Base-by-base conservation (phyloP, 2,888 invertebrate genomes). In the Marasmarcha lunaedactyla region DNA sequence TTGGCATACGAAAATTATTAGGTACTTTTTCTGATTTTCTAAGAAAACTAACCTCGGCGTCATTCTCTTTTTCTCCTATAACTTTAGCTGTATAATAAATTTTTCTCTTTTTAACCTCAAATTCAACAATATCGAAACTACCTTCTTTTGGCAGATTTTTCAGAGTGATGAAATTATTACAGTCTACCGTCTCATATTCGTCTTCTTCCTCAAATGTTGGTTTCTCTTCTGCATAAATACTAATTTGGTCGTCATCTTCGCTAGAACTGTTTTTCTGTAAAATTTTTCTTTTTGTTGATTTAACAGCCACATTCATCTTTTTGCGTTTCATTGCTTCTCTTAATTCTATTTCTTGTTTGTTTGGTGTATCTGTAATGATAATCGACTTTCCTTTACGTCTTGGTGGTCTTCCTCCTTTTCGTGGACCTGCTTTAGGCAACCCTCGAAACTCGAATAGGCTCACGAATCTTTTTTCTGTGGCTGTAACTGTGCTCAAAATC, bases 361-460 rank as follows among this genome's bases (percentile, higher is more conserved):
- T 52, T 25, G 55, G 52, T 27, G 52, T 57, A 44, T 52, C 54
- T 35, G 56, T 59, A 33, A 48, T 50, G 37, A 57, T 55, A 47
- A 54, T 54, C 40, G 46, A 46, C 42, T 51, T 48, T 33, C 55
- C 50, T 39, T 52, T 49, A 2, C 48, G 45, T 41, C 55, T 46
- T 42, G 42, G 41, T 27, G 45, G 42, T 42, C 46, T 44, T 40
- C 47, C 43, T 25, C 36, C 33, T 46, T 51, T 52, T 33, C 50
- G 37, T 27, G 49, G 44, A 30, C 43, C 51, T 15, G 52, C 49
- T 46, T 51, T 50, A 44, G 51, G 49, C 42, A 49, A 34, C 38
- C 48, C 47, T 42, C 46, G 42, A 14, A 48, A 46, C 38, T 48
- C 36, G 36, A 50, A 50, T 41, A 49, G 49, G 44, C 45, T 48